Evolutionary conservation across 2,888 invertebrate genomes (phyloP).

Genomic region (Leucoma salicis): DNA sequence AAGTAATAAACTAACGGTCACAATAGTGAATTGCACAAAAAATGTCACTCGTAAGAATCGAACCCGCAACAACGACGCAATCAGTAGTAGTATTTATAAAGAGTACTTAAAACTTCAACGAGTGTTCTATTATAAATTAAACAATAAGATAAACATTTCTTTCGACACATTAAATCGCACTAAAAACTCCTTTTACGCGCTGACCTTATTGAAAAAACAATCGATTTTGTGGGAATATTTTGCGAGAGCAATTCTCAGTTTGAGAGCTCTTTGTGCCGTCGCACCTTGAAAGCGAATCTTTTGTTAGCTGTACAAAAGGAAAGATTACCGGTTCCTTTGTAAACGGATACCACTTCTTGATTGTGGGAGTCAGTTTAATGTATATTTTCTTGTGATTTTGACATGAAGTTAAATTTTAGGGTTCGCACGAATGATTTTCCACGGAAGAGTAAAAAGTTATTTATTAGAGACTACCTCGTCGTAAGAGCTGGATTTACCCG

Average conservation of each 20-base stretch:
- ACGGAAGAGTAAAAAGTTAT: too few species aligned
- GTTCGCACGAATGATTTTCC: too few species aligned
- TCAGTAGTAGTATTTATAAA: too few species aligned
- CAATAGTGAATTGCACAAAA: too few species aligned
- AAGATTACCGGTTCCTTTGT: conserved; percentile 61
- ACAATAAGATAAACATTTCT: conserved; percentile 23
- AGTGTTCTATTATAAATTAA: conserved; percentile 23
- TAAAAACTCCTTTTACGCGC: conserved; percentile 21
- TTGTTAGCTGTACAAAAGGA: conserved; percentile 50
- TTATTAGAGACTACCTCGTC: too few species aligned
- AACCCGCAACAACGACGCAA: too few species aligned
- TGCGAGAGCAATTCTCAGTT: conserved; percentile 36
- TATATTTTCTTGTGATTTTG: conserved; percentile 19
- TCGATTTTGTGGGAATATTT: conserved; percentile 41
- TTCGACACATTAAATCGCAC: conserved; percentile 19
- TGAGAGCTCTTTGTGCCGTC: conserved; percentile 44
- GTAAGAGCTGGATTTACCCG: too few species aligned
- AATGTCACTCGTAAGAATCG: too few species aligned
- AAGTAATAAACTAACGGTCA: too few species aligned
- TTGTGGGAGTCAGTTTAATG: conserved; percentile 48
- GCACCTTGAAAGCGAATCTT: conserved; percentile 59
- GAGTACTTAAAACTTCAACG: too few species aligned
- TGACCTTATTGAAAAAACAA: conserved; percentile 36
- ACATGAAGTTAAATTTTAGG: conserved; percentile 4
- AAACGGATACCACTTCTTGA: conserved; percentile 49